Base-by-base conservation (phyloP, 2,113 vertebrate genomes). In the Elanus axillaris region DNA sequence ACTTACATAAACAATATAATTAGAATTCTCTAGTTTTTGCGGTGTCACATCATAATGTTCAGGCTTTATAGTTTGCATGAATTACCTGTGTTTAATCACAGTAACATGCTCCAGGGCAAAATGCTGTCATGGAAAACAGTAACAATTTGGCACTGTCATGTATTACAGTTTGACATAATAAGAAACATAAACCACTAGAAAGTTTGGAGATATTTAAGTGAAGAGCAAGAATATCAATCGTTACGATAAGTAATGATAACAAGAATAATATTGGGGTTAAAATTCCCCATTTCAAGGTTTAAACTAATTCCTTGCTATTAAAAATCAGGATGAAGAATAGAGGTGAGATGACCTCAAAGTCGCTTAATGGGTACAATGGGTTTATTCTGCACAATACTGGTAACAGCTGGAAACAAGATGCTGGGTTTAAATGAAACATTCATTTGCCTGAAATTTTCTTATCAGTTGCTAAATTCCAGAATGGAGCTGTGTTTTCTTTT, bases 361-460 rank as follows among this genome's bases (percentile, higher is more conserved):
- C 48, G 0, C 0, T 3, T 56, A 52, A 45, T 16, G 42, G 10
- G 1, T 78, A 55, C 16, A 59, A 9, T 36, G 21, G 2, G 9
- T 56, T 93, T 89, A 55, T 80, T 81, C 43, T 45, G 7, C 25
- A 16, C 31, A 15, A 22, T 86, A 6, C 17, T 74, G 32, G 10
- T 56, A 91, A 25, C 20, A 76, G 36, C 34, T 77, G 25, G 59
- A 81, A 82, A 77, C 5, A 80, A 50, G 20, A 34, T 19, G 3
- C 10, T 67, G 38, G 2, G 13, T 67, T 93, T 62, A 69, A 90
- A 60, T 32, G 4, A 40, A 82, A 56, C 8, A 29, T 23, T 23
- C 1, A 29, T 40, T 48, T 80, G 8, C 16, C 26, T 67, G 42
- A 71, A 48, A 16, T 43, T 59, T 77, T 94, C 23, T 42, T 48